Evolutionary conservation across 2,888 invertebrate genomes (phyloP), one percentile per base, ranked within the genome.

Genomic region (Spisula subtruncata): DNA sequence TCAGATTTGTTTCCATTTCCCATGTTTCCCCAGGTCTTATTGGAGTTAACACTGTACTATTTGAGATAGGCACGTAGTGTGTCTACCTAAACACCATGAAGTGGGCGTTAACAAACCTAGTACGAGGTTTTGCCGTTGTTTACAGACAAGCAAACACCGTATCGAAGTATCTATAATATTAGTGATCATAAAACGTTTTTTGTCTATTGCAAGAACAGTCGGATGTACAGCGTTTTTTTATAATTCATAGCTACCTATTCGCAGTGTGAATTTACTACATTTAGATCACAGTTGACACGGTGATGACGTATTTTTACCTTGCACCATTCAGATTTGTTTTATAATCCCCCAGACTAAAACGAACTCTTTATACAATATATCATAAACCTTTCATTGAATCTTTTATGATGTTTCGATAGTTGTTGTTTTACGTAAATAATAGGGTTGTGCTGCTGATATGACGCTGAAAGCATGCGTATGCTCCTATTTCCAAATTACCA

Each of bases 381-480:
- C 60, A 25, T 14, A 25, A 66, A 25, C 25, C 25, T n/a, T 66
- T 66, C 60, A 66, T 25, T 66, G 60, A 66, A 66, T 66, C 12
- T 66, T 10, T 25, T 5, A 25, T 10, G 25, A 25, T 66, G 25
- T 66, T 66, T 25, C 60, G 41, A 41, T 41, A 41, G 41, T 41
- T 41, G 41, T 41, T 66, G 60, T 12, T n/a, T n/a, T 66, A 66
- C 10, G 60, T 66, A 66, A 66, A 66, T 66, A 66, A n/a, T n/a
- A 66, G 25, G 60, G 25, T 5, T 66, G 25, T 66, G 2, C 41
- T 51, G 51, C 25, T 66, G 60, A n/a, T 66, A 4, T 66, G 60
- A n/a, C n/a, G n/a, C 2, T 25, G 60, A 25, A 66, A 66, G n/a
- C 25, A 25, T 10, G 5, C 25, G 60, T 25, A 66, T 12, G 60